Conservation (phyloP, 2,888 invertebrate species). For the Drosophila conformis region DNA sequence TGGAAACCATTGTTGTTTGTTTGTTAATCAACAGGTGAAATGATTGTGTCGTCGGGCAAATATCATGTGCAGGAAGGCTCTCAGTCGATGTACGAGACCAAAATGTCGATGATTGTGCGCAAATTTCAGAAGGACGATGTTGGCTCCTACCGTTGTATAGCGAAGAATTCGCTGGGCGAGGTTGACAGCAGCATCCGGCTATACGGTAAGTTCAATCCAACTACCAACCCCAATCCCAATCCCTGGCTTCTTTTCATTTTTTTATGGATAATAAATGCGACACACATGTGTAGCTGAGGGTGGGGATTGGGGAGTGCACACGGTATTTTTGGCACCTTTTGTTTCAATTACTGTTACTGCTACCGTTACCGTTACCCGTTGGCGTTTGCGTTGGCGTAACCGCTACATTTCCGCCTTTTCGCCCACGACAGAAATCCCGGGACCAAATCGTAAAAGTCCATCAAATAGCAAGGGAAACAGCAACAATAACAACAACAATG, state of each 20-base stretch:
- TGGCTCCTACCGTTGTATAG: conserved; percentile 94
- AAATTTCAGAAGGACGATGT: conserved; percentile 90
- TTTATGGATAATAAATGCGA: conserved; percentile 57
- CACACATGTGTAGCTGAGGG: conserved; percentile 11
- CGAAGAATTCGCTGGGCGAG: conserved; percentile 94
- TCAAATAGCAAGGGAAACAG: conserved; percentile 84
- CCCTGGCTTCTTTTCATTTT: not conserved
- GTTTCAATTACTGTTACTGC: conserved; percentile 72
- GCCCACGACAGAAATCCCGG: conserved; percentile 89
- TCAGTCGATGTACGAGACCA: conserved; percentile 92
- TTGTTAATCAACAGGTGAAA: conserved; percentile 88
- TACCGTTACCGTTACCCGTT: conserved; percentile 34
- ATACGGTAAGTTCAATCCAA: conserved; percentile 88
- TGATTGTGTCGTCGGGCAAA: conserved; percentile 93
- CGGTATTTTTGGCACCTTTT: conserved; percentile 57
- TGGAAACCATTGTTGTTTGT: not conserved
- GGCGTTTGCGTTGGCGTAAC: conserved; percentile 24
- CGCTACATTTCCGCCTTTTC: conserved; percentile 51
- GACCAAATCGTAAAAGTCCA: conserved; percentile 87
- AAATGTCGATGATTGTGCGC: conserved; percentile 92
- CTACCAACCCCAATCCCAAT: not conserved
- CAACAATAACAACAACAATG: conserved; percentile 6
- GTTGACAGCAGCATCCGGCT: conserved; percentile 94
- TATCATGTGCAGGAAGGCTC: conserved; percentile 90
- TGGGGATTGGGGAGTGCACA: not conserved